A percentile compares a stretch with the other conserved stretches of the same genome.
Evolutionary conservation across 2,797 vertebrate species (phyloP).

Genomic region (Brotula barbata): DNA sequence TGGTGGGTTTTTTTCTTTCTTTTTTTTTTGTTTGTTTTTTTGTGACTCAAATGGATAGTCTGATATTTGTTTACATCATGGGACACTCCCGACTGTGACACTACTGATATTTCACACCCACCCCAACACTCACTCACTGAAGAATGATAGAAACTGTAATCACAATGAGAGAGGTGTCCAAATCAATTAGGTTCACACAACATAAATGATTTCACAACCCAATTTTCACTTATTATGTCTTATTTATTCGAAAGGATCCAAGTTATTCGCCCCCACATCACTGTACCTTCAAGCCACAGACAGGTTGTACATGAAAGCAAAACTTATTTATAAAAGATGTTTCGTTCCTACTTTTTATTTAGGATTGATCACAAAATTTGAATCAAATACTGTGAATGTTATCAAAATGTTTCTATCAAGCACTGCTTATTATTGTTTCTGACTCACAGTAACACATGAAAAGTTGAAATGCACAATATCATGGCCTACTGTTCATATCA

Average conservation of each 20-base stretch:
- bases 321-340: slow-evolving; percentile 74
- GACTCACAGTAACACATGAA: slow-evolving; percentile 44
- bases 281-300: slow-evolving; percentile 43
- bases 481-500: slow-evolving; percentile 55
- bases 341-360: slow-evolving; percentile 56
- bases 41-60: slow-evolving; percentile 34
- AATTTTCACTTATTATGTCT: slow-evolving; percentile 30
- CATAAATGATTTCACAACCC: slow-evolving; percentile 38
- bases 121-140: slow-evolving; percentile 10
- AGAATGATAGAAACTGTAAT: neutral
- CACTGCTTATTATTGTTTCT: slow-evolving; percentile 66
- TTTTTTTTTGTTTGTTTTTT: too few species aligned
- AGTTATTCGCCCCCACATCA: slow-evolving; percentile 28
- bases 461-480: slow-evolving; percentile 60
- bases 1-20: slow-evolving; percentile 18
- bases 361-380: slow-evolving; percentile 53
- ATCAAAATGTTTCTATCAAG: slow-evolving; percentile 47
- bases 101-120: slow-evolving; percentile 65
- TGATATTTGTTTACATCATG: slow-evolving; percentile 47
- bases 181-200: slow-evolving; percentile 26
- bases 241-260: slow-evolving; percentile 67
- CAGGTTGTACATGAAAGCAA: slow-evolving; percentile 68
- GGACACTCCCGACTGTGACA: slow-evolving; percentile 59
- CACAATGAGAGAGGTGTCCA: slow-evolving; percentile 13
- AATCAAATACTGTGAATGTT: slow-evolving; percentile 78